phyloP scores from a whole-genome alignment of 2,797 vertebrate genomes.

The Argyrosomus regius region DNA sequence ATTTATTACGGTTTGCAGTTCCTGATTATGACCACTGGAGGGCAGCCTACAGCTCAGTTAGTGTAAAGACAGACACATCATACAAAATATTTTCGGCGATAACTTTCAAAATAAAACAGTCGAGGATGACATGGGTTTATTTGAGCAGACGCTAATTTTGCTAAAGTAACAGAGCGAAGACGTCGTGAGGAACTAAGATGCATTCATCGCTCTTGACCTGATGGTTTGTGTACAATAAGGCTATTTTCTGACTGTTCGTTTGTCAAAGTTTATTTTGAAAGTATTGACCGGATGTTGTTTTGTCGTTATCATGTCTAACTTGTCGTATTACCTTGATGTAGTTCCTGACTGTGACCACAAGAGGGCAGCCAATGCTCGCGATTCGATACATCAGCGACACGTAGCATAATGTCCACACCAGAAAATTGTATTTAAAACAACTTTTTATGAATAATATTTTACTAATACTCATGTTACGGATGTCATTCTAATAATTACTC shows the following conservation, averaged over 20 bases:
- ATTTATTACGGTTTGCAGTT: neutral
- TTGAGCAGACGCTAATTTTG: neutral
- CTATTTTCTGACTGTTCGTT: no score
- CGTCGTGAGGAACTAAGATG: neutral
- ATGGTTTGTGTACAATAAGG: neutral
- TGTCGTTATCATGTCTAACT: no score
- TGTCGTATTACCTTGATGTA: neutral
- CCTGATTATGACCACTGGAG: neutral
- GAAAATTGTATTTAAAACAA: neutral
- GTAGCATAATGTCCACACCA: neutral
- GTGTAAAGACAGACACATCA: neutral
- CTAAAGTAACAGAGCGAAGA: neutral
- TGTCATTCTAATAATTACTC: neutral
- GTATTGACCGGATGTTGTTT: no score
- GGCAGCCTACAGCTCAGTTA: neutral
- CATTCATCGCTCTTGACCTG: neutral
- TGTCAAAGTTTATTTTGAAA: no score
- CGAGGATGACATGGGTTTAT: no score
- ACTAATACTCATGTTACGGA: neutral
- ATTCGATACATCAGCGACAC: neutral
- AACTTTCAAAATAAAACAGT: neutral
- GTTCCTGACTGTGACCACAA: neutral
- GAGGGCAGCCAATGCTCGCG: neutral
- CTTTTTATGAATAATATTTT: no score
- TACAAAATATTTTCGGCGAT: rapidly evolving